phyloP scores from a whole-genome alignment of 2,113 vertebrate species.

The Pygathrix nemaeus region DNA sequence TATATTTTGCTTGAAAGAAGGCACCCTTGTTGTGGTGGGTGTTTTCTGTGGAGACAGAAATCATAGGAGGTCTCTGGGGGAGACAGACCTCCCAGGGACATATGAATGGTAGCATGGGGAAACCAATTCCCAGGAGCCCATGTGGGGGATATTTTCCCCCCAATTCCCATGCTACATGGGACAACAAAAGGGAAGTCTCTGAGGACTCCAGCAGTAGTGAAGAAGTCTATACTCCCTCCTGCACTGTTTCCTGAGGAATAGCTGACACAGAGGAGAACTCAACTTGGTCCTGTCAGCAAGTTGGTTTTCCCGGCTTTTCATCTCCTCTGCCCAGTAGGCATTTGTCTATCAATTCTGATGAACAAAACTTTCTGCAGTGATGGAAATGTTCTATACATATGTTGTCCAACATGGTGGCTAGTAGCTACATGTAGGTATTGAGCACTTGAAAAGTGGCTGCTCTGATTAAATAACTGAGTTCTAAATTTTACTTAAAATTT shows the following conservation, averaged over 20 bases:
- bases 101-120: constrained; percentile 1
- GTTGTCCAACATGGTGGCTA: background rate
- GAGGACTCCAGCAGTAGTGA: background rate
- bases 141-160: background rate
- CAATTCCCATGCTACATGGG: background rate
- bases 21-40: background rate
- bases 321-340: background rate
- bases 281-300: background rate
- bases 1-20: constrained; percentile 45
- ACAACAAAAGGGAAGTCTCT: constrained; percentile 34
- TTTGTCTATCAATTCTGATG: background rate
- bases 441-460: background rate
- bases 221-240: background rate
- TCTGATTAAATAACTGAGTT: background rate
- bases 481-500: constrained; percentile 29
- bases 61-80: background rate
- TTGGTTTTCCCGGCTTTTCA: background rate
- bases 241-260: background rate
- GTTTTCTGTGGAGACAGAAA: constrained; percentile 31
- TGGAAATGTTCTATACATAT: background rate
- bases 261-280: background rate
- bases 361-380: background rate
- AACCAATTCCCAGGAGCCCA: background rate
- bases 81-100: background rate
- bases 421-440: background rate